Percentiles rank a stretch among this genome's conserved stretches.
phyloP scores from a whole-genome alignment of 1,140 invertebrate species.

The silkworm (Bombyx mori) region ASM3026992v2 NC_085129.1:1566501-1567000 shows the following conservation, averaged over 20 bases:
- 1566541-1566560: too few relatives aligned
- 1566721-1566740: not conserved
- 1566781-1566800: conserved; percentile 38
- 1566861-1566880: conserved; percentile 23
- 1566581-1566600: not conserved
- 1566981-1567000: conserved; percentile 12
- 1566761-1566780: too few relatives aligned
- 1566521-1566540: too few relatives aligned
- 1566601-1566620: not conserved
- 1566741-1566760: too few relatives aligned
- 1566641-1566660: too few relatives aligned
- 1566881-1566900: not conserved
- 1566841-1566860: conserved; percentile 31
- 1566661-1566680: not conserved
- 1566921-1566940: not conserved
- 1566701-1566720: not conserved
- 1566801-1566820: conserved; percentile 57
- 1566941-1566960: conserved; percentile 1
- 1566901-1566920: not conserved
- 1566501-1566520: too few relatives aligned
- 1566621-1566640: too few relatives aligned
- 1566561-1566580: too few relatives aligned
- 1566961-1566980: conserved; percentile 1
- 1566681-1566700: not conserved
- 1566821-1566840: conserved; percentile 51